phyloP scores from a whole-genome alignment of 2,797 vertebrate genomes.

The Peromyscus eremicus region DNA sequence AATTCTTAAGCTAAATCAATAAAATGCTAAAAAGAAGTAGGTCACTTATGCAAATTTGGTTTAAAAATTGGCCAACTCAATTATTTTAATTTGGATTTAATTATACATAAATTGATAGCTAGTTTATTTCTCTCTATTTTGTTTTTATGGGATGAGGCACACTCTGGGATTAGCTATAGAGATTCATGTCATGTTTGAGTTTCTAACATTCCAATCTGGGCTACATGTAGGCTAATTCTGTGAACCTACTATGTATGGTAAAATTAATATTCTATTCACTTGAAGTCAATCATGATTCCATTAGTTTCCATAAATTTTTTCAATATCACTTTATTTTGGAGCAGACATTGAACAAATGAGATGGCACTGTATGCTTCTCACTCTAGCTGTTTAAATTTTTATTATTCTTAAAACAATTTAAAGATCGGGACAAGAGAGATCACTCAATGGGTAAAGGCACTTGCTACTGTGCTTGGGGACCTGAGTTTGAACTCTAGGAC shows the following conservation, averaged over 20 bases:
- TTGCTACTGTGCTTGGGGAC: background rate
- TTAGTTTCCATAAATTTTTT: background rate
- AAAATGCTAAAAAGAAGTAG: background rate
- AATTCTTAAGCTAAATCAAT: background rate
- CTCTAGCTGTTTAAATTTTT: slow-evolving; percentile 54
- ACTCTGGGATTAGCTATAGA: background rate
- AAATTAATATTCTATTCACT: slow-evolving; percentile 23
- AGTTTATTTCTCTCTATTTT: slow-evolving; percentile 3
- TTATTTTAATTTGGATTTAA: background rate
- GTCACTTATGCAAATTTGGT: background rate
- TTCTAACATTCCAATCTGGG: slow-evolving; percentile 6
- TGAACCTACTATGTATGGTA: background rate
- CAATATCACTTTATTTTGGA: background rate
- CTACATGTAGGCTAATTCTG: background rate
- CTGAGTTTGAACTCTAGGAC: background rate
- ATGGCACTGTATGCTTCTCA: background rate
- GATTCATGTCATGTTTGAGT: background rate
- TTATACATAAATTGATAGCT: background rate
- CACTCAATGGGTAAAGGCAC: background rate
- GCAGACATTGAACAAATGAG: slow-evolving; percentile 31
- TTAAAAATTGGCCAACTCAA: background rate
- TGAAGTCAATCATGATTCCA: background rate
- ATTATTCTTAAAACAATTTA: background rate
- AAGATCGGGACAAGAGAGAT: background rate
- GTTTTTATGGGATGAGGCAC: background rate